Base-by-base conservation (phyloP, 2,888 invertebrate species). In the Drosophila conformis region DNA sequence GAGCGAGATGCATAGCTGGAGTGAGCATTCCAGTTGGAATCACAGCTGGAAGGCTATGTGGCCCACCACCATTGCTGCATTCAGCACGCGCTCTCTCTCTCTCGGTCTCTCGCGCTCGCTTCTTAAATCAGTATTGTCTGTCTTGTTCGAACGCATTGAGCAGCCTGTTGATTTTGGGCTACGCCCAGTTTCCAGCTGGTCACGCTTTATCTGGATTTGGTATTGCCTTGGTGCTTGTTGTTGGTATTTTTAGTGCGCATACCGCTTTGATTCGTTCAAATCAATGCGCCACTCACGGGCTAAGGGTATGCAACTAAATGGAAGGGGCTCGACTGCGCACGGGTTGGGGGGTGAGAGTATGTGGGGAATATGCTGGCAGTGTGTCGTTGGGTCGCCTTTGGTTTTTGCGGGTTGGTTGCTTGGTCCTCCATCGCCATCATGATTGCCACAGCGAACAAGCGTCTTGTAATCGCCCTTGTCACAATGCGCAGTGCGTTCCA, bases 191-290 rank as follows among this genome's bases (percentile, higher is more conserved):
- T 84, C 81, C 90, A 90, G 80, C 59, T 62, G 66, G 89, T 87
- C 71, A 76, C 66, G 89, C 72, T 82, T 78, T 78, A 87, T 87
- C 90, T 90, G 85, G 85, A 78, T 84, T 78, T 88, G 83, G 83
- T 67, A 69, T 64, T 76, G 73, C 76, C 48, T 48, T 77, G 76
- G 73, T 86, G 69, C 75, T 82, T 90, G 89, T 87, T 87, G 89
- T 87, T 90, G 87, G 90, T 87, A 89, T 90, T 90, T 90, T 90
- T 89, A 88, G 90, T 90, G 90, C 88, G 90, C 87, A 82, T 87
- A 90, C 87, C 88, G 90, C 90, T 88, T 90, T 89, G 90, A 88
- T 90, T 90, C 90, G 90, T 89, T 87, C 83, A 88, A 87, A 88
- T 90, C 87, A 90, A 90, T 87, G 90, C 90, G 82, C 70, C 79